Base-by-base conservation (phyloP, 2,113 vertebrate species). In the Rhagologus leucostigma region DNA sequence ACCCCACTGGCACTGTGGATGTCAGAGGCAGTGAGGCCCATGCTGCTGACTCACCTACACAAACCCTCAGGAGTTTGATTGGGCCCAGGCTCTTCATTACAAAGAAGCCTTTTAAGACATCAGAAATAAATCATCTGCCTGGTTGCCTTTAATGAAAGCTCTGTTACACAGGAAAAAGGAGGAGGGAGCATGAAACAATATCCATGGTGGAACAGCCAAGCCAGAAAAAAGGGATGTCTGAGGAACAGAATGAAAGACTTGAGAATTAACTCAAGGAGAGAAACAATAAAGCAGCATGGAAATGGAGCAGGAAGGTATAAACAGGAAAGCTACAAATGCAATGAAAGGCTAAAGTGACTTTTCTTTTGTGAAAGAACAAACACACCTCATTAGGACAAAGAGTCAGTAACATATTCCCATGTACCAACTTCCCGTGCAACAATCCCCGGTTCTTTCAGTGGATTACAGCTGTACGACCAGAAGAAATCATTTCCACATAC, bases 401-500 rank as follows among this genome's bases (percentile, higher is more conserved):
- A 86, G 29, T 49, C 37, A 50, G 35, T 33, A 53, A 78, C 53
- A 7, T 44, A 65, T 53, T 86, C 85, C 87, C 74, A 74, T 53
- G 80, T 53, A 83, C 33, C 30, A 55, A 37, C 57, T 90, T 95
- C 84, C 74, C 19, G 1, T 70, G 84, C 90, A 82, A 65, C 76
- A 69, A 94, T 35, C 85, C 22, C 47, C 7, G 6, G 79, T 53
- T 87, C 37, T 75, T 92, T 84, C 46, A 94, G 90, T 52, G 56
- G 37, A 47, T 84, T 84, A 89, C 79, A 92, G 87, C 77, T 84
- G 89, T 16, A 79, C 0, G 19, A 49, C 52, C 33, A 3, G 65
- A 62, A 95, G 68, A 94, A 89, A 94, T 94, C 18, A 70, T 87
- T 96, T 95, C 91, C 89, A 96, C 74, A 80, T 50, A 90, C 83